Base-by-base conservation (phyloP, 2,113 vertebrate species). In the Cinclus cinclus region DNA sequence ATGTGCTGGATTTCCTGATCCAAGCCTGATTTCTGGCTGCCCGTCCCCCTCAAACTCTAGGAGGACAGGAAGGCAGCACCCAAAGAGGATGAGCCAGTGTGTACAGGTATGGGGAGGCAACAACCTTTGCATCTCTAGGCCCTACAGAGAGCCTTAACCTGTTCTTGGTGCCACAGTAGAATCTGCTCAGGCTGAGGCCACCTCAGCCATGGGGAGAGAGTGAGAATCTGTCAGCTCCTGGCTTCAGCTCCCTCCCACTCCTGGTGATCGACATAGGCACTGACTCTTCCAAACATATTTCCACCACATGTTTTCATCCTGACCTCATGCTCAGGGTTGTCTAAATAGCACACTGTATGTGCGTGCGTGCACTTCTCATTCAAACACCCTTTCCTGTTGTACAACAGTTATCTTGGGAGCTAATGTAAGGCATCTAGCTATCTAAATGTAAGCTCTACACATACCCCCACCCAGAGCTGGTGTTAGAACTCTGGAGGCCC, bases 231-330 rank as follows among this genome's bases (percentile, higher is more conserved):
- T 96, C 94, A 95, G 94, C 85, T 92, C 59, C 85, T 95, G 87
- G 84, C 90, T 91, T 65, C 91, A 83, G 82, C 87, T 95, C 90
- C 79, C 94, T 91, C 93, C 87, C 92, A 91, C 71, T 95, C 65
- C 67, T 87, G 77, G 70, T 95, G 96, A 97, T 77, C 4, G 56
- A 94, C 77, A 93, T 10, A 83, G 81, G 92, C 90, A 93, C 83
- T 28, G 47, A 95, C 70, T 91, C 86, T 89, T 97, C 95, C 96
- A 97, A 97, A 97, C 96, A 97, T 94, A 95, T 97, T 97, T 97
- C 91, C 64, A 95, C 97, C 96, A 97, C 96, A 97, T 97, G 97
- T 97, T 97, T 96, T 95, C 85, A 90, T 55, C 93, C 91, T 95
- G 96, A 95, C 94, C 87, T 96, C 94, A 95, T 94, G 92, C 69